Evolutionary conservation across 1,140 invertebrate genomes (phyloP).

Genomic region (Apolygus lucorum): DNA sequence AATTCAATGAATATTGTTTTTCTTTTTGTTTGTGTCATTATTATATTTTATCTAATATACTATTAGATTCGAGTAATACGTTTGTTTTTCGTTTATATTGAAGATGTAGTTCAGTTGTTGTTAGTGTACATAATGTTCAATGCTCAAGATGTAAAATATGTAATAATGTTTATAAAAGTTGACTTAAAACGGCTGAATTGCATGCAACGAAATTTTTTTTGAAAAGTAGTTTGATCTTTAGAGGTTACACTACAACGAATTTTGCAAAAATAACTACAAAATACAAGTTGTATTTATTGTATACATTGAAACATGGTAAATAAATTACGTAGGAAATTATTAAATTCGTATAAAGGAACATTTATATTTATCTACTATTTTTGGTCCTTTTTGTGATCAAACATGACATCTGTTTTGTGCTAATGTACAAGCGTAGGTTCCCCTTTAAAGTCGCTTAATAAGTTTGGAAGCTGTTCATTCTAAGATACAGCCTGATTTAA

Average conservation of each 20-base stretch:
- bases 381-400: too few relatives aligned
- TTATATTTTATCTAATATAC: conserved; percentile 19
- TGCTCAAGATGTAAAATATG: conserved; percentile 19
- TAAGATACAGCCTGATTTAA: too few relatives aligned
- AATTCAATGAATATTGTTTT: conserved; percentile 23
- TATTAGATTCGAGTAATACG: background rate
- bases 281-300: background rate
- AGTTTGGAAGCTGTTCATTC: too few relatives aligned
- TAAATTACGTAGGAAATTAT: too few relatives aligned
- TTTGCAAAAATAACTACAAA: background rate
- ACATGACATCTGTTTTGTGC: too few relatives aligned
- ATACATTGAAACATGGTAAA: background rate
- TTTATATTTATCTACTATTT: too few relatives aligned
- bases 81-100: conserved; percentile 21
- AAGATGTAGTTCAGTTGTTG: conserved; percentile 11
- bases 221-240: background rate
- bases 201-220: background rate
- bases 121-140: conserved; percentile 23
- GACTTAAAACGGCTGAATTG: conserved; percentile 7
- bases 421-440: too few relatives aligned
- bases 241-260: background rate
- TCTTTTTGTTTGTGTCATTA: conserved; percentile 20
- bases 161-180: background rate
- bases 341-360: too few relatives aligned
- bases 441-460: too few relatives aligned